phyloP scores from a whole-genome alignment of 2,113 vertebrate genomes.

The Enhydra lutris region DNA sequence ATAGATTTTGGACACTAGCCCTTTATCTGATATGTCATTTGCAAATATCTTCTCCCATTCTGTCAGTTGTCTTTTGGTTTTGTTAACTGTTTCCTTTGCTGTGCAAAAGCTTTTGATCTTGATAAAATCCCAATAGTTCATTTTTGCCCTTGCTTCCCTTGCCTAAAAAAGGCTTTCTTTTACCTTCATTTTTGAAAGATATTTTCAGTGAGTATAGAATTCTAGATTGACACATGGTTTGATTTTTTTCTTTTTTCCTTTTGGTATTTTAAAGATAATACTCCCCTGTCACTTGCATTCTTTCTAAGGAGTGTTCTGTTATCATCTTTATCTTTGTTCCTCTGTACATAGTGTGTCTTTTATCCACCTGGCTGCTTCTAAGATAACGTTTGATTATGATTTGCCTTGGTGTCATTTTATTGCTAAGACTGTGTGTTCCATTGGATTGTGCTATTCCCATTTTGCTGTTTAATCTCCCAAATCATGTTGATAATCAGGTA shows the following conservation, averaged over 20 bases:
- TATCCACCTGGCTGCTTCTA: background rate
- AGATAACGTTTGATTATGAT: background rate
- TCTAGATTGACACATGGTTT: background rate
- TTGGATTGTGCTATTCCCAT: background rate
- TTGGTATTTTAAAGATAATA: background rate
- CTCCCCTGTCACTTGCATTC: background rate
- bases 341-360: background rate
- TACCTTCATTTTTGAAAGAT: background rate
- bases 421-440: background rate
- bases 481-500: background rate
- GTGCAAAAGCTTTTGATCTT: too few relatives aligned
- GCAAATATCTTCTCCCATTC: too few relatives aligned
- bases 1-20: too few relatives aligned
- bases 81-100: too few relatives aligned
- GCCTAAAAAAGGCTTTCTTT: background rate
- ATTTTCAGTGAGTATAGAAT: background rate
- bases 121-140: too few relatives aligned
- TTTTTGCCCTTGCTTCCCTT: too few relatives aligned
- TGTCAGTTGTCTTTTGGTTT: too few relatives aligned
- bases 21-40: too few relatives aligned
- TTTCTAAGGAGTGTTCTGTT: background rate
- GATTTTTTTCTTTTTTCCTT: background rate
- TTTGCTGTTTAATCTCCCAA: background rate
- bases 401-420: background rate
- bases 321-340: background rate